Evolutionary conservation across 2,113 vertebrate genomes (phyloP).

Genomic region (Dinomys branickii): DNA sequence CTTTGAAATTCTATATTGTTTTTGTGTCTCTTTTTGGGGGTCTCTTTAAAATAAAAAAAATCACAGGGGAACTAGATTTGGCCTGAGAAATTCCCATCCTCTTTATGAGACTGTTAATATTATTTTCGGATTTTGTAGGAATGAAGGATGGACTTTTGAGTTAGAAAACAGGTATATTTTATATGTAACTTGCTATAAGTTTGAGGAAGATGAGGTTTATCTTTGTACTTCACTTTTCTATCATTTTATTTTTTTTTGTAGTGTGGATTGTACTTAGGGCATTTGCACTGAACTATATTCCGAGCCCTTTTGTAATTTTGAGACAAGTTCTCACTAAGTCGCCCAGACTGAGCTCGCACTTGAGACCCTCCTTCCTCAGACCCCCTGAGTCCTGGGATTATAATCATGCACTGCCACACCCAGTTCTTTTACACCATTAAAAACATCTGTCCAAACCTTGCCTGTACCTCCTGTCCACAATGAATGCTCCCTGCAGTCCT

Average conservation of each 20-base stretch:
- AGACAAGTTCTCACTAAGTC: neutral
- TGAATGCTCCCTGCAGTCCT: neutral
- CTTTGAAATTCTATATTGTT: too few species aligned
- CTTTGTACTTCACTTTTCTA: neutral
- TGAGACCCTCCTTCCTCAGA: neutral
- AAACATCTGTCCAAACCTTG: neutral
- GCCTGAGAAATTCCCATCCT: neutral
- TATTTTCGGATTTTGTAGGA: neutral
- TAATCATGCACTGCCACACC: neutral
- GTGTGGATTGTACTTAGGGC: too few species aligned
- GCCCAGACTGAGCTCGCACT: neutral
- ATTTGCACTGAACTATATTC: neutral
- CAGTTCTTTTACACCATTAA: neutral
- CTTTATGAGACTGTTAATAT: neutral
- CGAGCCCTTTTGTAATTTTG: neutral
- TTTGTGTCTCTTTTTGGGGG: too few species aligned
- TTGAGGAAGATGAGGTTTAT: neutral
- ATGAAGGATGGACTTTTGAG: neutral
- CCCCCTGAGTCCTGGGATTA: neutral
- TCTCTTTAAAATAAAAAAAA: too few species aligned
- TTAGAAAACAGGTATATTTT: neutral
- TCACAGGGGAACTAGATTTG: neutral
- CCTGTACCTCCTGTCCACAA: neutral
- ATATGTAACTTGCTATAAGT: neutral
- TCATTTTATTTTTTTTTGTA: neutral